Percentiles rank a stretch among this genome's conserved stretches.
Evolutionary conservation across 2,113 vertebrate species (phyloP).

Genomic region (Trematomus loennbergii): DNA sequence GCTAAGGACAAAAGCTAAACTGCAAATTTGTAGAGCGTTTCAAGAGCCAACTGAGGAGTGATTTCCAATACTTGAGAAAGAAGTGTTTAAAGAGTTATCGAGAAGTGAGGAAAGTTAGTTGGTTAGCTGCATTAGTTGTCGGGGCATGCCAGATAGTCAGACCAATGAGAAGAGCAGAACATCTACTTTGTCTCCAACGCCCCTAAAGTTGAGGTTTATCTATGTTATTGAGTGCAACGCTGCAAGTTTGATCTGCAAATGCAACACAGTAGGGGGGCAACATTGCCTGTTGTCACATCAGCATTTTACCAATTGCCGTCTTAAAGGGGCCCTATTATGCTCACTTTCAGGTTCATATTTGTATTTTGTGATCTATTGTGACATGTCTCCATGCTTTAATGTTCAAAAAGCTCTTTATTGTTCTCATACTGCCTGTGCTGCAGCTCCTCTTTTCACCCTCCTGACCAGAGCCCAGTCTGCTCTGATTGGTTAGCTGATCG

Average conservation of each 20-base stretch:
- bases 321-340: neutral
- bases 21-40: slow-evolving; percentile 1
- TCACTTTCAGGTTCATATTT: too few relatives aligned
- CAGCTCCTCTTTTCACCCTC: too few relatives aligned
- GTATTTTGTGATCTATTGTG: too few relatives aligned
- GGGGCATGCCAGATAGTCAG: neutral
- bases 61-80: neutral
- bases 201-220: neutral
- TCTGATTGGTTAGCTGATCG: too few relatives aligned
- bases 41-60: neutral
- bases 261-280: neutral
- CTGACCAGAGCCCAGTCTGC: too few relatives aligned
- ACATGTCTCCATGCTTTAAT: too few relatives aligned
- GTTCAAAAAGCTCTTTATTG: too few relatives aligned
- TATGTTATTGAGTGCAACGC: neutral
- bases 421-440: too few relatives aligned
- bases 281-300: neutral
- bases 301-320: neutral
- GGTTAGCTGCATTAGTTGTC: neutral
- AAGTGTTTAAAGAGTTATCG: neutral
- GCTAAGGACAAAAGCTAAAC: neutral
- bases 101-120: too few relatives aligned
- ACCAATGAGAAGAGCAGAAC: neutral
- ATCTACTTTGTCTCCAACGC: too few relatives aligned
- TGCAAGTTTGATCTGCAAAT: neutral